Conservation (phyloP, 2,797 vertebrate species). For the Jordanella pulchra region DNA sequence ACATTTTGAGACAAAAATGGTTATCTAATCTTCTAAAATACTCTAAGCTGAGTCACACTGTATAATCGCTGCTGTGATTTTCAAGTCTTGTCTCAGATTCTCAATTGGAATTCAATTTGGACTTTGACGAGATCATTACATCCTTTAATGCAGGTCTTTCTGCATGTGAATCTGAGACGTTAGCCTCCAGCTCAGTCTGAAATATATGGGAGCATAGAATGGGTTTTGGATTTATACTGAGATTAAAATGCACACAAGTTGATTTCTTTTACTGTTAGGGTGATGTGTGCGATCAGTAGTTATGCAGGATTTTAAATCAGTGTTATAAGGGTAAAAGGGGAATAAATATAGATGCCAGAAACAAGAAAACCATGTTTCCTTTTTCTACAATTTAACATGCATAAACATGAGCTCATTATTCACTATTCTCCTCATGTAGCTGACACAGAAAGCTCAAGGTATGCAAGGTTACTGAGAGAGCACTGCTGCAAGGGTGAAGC, state of each 20-base stretch:
- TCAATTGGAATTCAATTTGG: background rate
- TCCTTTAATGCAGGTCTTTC: background rate
- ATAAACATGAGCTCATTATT: background rate
- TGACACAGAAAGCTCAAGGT: slow-evolving; percentile 14
- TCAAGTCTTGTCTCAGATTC: background rate
- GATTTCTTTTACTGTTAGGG: background rate
- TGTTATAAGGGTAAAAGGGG: background rate
- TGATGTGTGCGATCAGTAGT: background rate
- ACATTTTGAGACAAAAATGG: background rate
- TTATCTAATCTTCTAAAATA: background rate
- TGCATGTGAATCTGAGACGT: background rate
- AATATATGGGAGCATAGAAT: background rate
- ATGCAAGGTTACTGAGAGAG: slow-evolving; percentile 24
- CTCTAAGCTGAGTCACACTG: background rate
- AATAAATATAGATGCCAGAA: background rate
- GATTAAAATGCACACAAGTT: background rate
- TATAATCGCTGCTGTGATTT: background rate
- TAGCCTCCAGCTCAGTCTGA: background rate
- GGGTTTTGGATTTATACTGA: background rate
- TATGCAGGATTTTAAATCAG: background rate
- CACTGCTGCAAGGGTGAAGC: slow-evolving; percentile 26
- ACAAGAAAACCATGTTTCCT: background rate
- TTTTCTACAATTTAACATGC: background rate
- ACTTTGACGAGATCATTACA: background rate
- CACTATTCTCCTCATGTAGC: background rate